These are phyloP conservation scores for Enteromius treurensis DNA, from an alignment of 2,797 vertebrate species.

Conservation along the genomic window DNA sequence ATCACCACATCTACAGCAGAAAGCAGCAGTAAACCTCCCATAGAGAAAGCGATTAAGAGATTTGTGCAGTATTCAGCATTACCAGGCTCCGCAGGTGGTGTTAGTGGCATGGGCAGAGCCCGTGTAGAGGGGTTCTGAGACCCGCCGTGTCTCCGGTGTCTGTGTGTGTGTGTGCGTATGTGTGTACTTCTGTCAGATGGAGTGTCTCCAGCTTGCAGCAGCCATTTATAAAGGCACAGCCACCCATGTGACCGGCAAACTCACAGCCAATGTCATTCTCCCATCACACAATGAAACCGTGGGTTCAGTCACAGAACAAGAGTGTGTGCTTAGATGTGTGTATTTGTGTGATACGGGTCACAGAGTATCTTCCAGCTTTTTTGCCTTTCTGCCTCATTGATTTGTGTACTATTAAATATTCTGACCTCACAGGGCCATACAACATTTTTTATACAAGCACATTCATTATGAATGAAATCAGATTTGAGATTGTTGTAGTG, in stretches of 20 bases:
- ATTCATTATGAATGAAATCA: background rate
- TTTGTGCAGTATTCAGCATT: constrained; percentile 59
- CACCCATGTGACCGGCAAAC: constrained; percentile 72
- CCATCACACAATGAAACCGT: constrained; percentile 51
- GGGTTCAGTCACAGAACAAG: constrained; percentile 42
- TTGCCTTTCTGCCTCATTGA: background rate
- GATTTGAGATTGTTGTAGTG: background rate
- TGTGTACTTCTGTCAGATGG: constrained; percentile 42
- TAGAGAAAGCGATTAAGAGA: constrained; percentile 41
- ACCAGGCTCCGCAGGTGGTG: constrained; percentile 79
- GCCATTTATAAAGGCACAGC: constrained; percentile 46
- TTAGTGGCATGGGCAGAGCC: constrained; percentile 78
- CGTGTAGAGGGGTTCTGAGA: constrained; percentile 65
- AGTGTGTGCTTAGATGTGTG: constrained; percentile 16
- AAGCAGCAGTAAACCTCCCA: background rate
- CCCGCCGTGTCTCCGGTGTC: constrained; percentile 64
- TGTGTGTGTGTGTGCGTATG: constrained; percentile 59
- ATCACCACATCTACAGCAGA: background rate
- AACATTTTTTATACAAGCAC: background rate
- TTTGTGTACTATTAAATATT: background rate
- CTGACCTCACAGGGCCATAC: background rate
- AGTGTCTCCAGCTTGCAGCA: constrained; percentile 34
- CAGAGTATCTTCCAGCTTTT: constrained; percentile 6
- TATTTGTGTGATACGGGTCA: constrained; percentile 27
- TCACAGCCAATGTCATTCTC: constrained; percentile 58